These are phyloP conservation scores for Meteorus colon DNA, from an alignment of 2,888 invertebrate species.

Conservation along the genomic window DNA sequence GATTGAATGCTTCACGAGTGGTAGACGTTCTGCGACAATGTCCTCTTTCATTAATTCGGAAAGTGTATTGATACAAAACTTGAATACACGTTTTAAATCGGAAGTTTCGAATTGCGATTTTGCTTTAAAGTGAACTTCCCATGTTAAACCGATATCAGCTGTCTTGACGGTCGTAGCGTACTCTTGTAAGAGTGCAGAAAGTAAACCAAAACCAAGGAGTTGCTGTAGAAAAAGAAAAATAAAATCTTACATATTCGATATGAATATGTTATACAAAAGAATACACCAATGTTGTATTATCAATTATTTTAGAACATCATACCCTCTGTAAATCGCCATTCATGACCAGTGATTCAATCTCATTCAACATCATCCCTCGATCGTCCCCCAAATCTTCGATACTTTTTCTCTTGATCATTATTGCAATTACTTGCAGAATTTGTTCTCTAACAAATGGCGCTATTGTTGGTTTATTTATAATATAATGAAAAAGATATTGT, in stretches of 20 bases:
- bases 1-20: constrained; percentile 82
- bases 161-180: constrained; percentile 90
- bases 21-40: constrained; percentile 75
- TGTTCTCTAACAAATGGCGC: constrained; percentile 86
- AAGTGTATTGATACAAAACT: constrained; percentile 80
- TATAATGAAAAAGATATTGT: constrained; percentile 86
- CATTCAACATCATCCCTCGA: constrained; percentile 80
- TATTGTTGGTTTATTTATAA: constrained; percentile 79
- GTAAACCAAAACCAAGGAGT: constrained; percentile 88
- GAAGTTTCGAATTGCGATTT: constrained; percentile 89
- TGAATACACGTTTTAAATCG: constrained; percentile 87
- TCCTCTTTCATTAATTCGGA: constrained; percentile 77
- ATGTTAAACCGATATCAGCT: constrained; percentile 89
- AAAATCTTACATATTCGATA: too few species aligned
- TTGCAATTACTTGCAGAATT: constrained; percentile 85
- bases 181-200: constrained; percentile 90
- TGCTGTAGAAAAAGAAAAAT: constrained; percentile 75
- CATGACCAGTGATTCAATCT: constrained; percentile 85
- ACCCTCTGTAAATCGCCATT: constrained; percentile 80
- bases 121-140: constrained; percentile 89
- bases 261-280: not conserved
- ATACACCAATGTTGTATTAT: not conserved
- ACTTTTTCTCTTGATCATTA: constrained; percentile 89
- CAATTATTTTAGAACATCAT: constrained; percentile 50
- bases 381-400: constrained; percentile 83